Conservation (phyloP, 2,888 invertebrate genomes). For the Cheilosia grossa region DNA sequence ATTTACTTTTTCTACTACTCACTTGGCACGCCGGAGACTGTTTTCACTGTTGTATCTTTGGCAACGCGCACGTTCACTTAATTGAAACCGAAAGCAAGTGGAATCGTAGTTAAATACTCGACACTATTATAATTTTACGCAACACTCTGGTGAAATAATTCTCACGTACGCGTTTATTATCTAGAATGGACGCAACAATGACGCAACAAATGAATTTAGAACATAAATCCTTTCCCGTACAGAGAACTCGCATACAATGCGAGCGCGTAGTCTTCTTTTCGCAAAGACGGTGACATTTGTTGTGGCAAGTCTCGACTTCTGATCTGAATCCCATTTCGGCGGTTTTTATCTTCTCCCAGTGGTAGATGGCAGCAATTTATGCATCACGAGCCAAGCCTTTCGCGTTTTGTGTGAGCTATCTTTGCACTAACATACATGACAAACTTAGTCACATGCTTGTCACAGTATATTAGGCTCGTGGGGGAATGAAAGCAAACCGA, state of each 20-base stretch:
- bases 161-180: not conserved
- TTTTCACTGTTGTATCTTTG: not conserved
- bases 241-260: not conserved
- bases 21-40: conserved; percentile 12
- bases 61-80: conserved; percentile 3
- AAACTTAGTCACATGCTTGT: conserved; percentile 40
- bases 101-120: not conserved
- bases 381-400: conserved; percentile 42
- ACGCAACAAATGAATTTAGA: conserved; percentile 27
- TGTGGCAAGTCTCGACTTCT: not conserved
- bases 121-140: not conserved
- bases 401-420: not conserved
- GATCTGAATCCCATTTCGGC: conserved; percentile 13
- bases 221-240: not conserved
- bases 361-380: conserved; percentile 6
- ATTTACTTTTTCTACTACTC: conserved; percentile 8
- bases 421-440: conserved; percentile 2
- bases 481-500: conserved; percentile 1
- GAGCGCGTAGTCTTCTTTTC: conserved; percentile 7
- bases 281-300: conserved; percentile 10
- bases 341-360: conserved; percentile 15
- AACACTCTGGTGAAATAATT: conserved; percentile 1
- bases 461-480: conserved; percentile 4
- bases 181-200: conserved; percentile 7
- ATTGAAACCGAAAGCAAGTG: conserved; percentile 6